These are phyloP conservation scores for Tiaroga cobitis DNA, from an alignment of 2,797 vertebrate species.

Conservation along the genomic window DNA sequence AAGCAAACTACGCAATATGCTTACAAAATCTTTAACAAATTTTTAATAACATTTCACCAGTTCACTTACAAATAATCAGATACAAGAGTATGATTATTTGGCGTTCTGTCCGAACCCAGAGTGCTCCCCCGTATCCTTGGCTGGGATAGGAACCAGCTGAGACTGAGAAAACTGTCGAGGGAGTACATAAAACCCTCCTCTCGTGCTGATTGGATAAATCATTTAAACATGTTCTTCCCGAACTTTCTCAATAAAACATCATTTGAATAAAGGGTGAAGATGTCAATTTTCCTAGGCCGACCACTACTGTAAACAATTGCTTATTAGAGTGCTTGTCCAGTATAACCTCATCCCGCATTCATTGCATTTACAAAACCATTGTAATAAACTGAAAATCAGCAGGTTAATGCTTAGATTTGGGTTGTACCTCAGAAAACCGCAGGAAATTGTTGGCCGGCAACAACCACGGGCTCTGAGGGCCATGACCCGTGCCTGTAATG, in stretches of 20 bases:
- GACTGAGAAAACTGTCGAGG: background rate
- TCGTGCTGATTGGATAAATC: too few relatives aligned
- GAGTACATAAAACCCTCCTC: background rate
- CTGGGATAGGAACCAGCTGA: background rate
- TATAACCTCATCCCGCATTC: background rate
- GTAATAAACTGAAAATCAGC: conserved; percentile 1
- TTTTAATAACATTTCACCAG: background rate
- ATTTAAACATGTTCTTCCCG: too few relatives aligned
- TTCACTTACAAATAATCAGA: background rate
- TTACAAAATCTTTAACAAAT: background rate
- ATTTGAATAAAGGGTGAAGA: background rate
- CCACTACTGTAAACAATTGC: background rate
- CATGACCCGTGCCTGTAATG: conserved; percentile 15
- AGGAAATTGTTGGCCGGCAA: conserved; percentile 54
- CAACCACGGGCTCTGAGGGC: conserved; percentile 45
- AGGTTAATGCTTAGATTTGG: conserved; percentile 4
- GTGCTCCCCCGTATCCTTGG: background rate
- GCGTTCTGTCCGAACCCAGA: background rate
- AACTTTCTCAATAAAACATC: too few relatives aligned
- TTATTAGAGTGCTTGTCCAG: background rate
- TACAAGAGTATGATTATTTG: background rate
- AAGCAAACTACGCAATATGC: background rate
- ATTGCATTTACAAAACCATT: background rate
- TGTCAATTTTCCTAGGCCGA: too few relatives aligned
- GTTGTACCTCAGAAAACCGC: conserved; percentile 38